Base-by-base conservation (phyloP, 2,797 vertebrate species). In the Poecilia picta region DNA sequence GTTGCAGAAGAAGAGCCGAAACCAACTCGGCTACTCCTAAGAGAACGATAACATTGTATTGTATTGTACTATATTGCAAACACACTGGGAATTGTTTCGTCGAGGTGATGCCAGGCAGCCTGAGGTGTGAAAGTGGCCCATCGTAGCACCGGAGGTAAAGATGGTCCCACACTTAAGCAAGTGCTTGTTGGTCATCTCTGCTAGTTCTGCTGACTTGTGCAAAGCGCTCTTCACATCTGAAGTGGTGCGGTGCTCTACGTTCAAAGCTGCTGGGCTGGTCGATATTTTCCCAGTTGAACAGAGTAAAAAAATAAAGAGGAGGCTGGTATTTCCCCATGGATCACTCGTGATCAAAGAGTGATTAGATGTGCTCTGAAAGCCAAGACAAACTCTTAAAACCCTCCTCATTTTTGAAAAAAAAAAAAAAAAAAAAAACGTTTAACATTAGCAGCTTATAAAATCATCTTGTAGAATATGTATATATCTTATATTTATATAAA, bases 361-460 rank as follows among this genome's bases (percentile, higher is more conserved):
- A 85, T 15, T 51, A 70, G 80, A 77, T 81, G n/a, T 76, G 81
- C 83, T 85, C 77, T 84, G 66, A 90, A 84, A 84, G 84, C 78
- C 57, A 59, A 62, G 85, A 36, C 20, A 77, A 77, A 86, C 20
- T 3, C 85, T 33, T 77, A 39, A 82, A 86, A 47, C 78, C 82
- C 81, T 89, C 88, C 83, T 80, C 87, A 70, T 83, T 41, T 39
- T 41, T 83, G 87, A 74, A 75, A 81, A 16, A 81, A 85, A 88
- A 41, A 72, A 82, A 88, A 89, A 39, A 68, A 47, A 1, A 89
- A 84, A 74, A 81, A 85, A 92, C 89, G 84, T 94, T 92, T 78
- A 89, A 92, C 81, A 91, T 95, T 96, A 96, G 96, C 95, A 96
- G 95, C 95, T 94, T 94, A 93, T 94, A 80, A 92, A 90, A 78